Conservation (phyloP, 2,113 vertebrate genomes). For the Chionis minor region DNA sequence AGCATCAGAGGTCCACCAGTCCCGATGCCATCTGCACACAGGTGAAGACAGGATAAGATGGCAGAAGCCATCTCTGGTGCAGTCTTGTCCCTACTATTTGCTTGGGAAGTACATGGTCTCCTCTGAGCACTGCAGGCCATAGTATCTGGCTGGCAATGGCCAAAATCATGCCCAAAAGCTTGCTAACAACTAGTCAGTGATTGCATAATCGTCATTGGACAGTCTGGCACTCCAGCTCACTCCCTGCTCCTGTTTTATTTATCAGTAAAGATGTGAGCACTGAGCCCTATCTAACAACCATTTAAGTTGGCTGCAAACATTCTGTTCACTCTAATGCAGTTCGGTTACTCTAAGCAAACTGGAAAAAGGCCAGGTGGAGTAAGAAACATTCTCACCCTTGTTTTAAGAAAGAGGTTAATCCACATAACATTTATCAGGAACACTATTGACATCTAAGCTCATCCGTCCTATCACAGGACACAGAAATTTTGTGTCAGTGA, state of each 20-base stretch:
- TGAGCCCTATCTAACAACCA: not conserved
- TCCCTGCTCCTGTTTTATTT: not conserved
- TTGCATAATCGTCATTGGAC: not conserved
- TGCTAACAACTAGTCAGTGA: not conserved
- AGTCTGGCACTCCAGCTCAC: not conserved
- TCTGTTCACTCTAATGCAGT: not conserved
- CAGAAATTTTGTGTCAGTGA: not conserved
- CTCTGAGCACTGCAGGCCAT: not conserved
- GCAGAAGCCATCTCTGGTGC: not conserved
- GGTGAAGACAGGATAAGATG: not conserved
- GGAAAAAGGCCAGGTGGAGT: not conserved
- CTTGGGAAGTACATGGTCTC: not conserved
- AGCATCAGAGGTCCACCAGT: not conserved
- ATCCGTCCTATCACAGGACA: not conserved
- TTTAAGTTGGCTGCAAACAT: not conserved
- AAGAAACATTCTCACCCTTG: not conserved
- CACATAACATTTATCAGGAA: not conserved
- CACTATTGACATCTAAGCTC: not conserved
- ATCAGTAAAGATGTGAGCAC: not conserved
- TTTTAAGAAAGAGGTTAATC: not conserved
- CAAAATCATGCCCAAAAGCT: not conserved
- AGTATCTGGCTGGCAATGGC: not conserved
- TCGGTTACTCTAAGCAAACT: not conserved
- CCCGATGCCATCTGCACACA: rapidly evolving
- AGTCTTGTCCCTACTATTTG: not conserved